phyloP scores from a whole-genome alignment of 2,888 invertebrate genomes.

The Phaonia tiefii region DNA sequence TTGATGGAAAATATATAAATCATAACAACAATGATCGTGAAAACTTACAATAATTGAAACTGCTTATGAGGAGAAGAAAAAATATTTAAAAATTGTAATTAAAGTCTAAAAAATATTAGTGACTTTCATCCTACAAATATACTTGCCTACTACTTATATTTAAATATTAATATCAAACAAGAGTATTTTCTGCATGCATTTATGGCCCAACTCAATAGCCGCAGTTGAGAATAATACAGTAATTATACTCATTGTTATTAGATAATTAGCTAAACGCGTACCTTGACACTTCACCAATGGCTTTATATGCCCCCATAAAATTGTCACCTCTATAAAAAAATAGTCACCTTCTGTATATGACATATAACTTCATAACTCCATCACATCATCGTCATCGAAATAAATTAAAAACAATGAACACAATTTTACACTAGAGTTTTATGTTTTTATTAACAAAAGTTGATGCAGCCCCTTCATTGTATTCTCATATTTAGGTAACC shows the following conservation, averaged over 20 bases:
- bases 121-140: too few relatives aligned
- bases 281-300: constrained; percentile 1
- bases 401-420: too few relatives aligned
- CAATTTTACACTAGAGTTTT: too few relatives aligned
- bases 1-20: not conserved
- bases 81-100: too few relatives aligned
- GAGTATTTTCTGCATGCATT: not conserved
- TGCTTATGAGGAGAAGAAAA: too few relatives aligned
- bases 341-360: not conserved
- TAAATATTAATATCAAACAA: not conserved
- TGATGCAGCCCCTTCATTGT: too few relatives aligned
- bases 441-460: too few relatives aligned
- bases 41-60: too few relatives aligned
- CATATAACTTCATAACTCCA: not conserved
- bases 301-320: not conserved
- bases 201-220: not conserved
- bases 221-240: not conserved
- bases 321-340: not conserved
- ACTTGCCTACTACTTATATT: too few relatives aligned
- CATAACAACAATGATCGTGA: too few relatives aligned
- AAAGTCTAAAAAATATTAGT: too few relatives aligned
- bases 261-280: not conserved
- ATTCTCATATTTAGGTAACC: constrained; percentile 7
- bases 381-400: not conserved
- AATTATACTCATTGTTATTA: not conserved